phyloP scores from a whole-genome alignment of 1,140 invertebrate genomes.

The Drosophila jambulina region DNA sequence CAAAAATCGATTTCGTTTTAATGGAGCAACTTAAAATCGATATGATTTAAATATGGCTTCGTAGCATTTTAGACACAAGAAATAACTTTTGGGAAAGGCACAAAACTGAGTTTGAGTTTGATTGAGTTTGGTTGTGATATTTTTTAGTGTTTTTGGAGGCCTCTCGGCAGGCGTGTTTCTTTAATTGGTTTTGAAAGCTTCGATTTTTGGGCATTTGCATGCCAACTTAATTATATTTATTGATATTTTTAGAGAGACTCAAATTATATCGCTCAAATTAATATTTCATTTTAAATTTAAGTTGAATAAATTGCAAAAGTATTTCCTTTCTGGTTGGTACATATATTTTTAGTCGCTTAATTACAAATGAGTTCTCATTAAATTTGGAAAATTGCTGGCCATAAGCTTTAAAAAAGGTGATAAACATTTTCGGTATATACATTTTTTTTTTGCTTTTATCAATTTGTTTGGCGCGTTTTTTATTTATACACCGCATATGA shows the following conservation, averaged over 20 bases:
- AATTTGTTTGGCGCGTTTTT: slow-evolving; percentile 61
- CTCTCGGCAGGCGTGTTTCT: slow-evolving; percentile 48
- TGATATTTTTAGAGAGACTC: slow-evolving; percentile 10
- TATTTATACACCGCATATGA: slow-evolving; percentile 47
- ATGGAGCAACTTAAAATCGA: slow-evolving; percentile 52
- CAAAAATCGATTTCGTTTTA: slow-evolving; percentile 69
- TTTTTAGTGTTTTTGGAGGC: slow-evolving; percentile 48
- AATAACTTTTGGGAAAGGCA: slow-evolving; percentile 40
- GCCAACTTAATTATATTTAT: slow-evolving; percentile 47
- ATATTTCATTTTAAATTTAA: background rate
- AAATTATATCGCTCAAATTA: background rate
- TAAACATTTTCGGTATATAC: slow-evolving; percentile 44
- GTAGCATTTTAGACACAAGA: slow-evolving; percentile 21
- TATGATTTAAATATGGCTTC: slow-evolving; percentile 71
- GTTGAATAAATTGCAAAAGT: background rate
- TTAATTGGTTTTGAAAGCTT: slow-evolving; percentile 78
- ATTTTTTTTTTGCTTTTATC: slow-evolving; percentile 29
- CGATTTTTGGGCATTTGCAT: slow-evolving; percentile 43
- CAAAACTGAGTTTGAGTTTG: slow-evolving; percentile 26
- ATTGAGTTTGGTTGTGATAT: slow-evolving; percentile 1
- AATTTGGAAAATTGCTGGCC: slow-evolving; percentile 51
- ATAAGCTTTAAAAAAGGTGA: slow-evolving; percentile 64
- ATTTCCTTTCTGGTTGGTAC: background rate
- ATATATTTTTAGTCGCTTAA: slow-evolving; percentile 14
- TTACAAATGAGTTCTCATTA: slow-evolving; percentile 59